A percentile compares a stretch with the other conserved stretches of the same genome.
These are phyloP conservation scores for Coreius guichenoti DNA, from an alignment of 2,797 vertebrate genomes.

Conservation along the genomic window DNA sequence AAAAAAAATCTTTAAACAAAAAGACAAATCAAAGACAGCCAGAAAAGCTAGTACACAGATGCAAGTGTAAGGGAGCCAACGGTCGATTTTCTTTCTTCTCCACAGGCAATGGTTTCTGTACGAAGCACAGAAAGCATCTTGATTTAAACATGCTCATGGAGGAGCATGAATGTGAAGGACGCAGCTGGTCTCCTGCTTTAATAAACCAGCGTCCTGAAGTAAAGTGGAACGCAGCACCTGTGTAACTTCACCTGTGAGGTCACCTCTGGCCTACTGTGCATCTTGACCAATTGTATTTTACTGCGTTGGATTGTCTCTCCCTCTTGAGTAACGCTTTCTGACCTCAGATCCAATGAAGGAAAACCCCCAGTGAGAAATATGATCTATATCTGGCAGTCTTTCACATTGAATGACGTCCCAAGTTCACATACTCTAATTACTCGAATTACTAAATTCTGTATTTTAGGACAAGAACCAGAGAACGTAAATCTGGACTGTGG, in stretches of 20 bases:
- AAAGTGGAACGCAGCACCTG: conserved; percentile 25
- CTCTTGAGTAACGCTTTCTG: not conserved
- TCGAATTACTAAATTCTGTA: not conserved
- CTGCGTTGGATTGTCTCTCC: conserved; percentile 21
- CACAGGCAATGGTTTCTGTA: not conserved
- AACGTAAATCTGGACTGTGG: not conserved
- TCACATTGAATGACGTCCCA: not conserved
- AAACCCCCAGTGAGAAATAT: conserved; percentile 26
- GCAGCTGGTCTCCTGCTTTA: conserved; percentile 42
- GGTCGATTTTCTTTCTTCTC: too few relatives aligned
- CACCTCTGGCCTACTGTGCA: conserved; percentile 23
- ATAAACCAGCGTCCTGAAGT: conserved; percentile 8
- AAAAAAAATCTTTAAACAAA: not conserved
- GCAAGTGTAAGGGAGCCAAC: not conserved
- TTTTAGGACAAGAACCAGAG: not conserved
- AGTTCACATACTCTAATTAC: not conserved
- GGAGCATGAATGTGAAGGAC: conserved; percentile 24
- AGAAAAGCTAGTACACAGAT: conserved; percentile 16
- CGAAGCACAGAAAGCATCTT: not conserved
- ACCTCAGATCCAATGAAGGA: conserved; percentile 43
- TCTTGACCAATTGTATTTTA: conserved; percentile 33
- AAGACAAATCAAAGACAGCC: not conserved
- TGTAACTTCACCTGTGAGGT: conserved; percentile 22
- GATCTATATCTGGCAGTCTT: conserved; percentile 42
- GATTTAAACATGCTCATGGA: not conserved